phyloP scores from a whole-genome alignment of 2,888 invertebrate species.

The Apantesis nais region DNA sequence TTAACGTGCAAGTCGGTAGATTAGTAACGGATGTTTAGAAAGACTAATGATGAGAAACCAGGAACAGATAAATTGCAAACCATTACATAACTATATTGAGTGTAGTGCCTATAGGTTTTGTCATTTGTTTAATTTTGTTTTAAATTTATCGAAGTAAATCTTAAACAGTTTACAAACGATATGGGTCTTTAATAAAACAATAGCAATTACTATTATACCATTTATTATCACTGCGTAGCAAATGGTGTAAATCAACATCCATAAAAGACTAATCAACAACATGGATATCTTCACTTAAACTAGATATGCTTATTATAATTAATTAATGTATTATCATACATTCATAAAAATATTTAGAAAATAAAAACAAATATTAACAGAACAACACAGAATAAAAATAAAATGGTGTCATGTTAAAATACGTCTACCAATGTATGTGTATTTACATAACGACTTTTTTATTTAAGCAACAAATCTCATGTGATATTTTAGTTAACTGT shows the following conservation, averaged over 20 bases:
- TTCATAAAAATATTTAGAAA: conserved; percentile 67
- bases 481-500: conserved; percentile 5
- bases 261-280: conserved; percentile 85
- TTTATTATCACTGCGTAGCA: conserved; percentile 84
- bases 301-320: conserved; percentile 70
- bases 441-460: conserved; percentile 68
- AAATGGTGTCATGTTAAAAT: conserved; percentile 76
- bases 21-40: no score
- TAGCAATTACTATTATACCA: conserved; percentile 71
- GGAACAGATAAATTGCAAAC: no score
- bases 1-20: no score
- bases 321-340: conserved; percentile 67
- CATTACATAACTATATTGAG: no score
- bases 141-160: no score
- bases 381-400: conserved; percentile 71
- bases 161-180: not conserved
- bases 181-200: conserved; percentile 29
- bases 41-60: no score
- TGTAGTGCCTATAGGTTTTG: no score
- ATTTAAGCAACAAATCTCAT: conserved; percentile 61
- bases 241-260: conserved; percentile 85
- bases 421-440: conserved; percentile 61
- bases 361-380: conserved; percentile 70
- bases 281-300: conserved; percentile 80
- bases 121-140: no score